These are phyloP conservation scores for Odontomyia ornata DNA, from an alignment of 2,888 invertebrate genomes.

Conservation along the genomic window DNA sequence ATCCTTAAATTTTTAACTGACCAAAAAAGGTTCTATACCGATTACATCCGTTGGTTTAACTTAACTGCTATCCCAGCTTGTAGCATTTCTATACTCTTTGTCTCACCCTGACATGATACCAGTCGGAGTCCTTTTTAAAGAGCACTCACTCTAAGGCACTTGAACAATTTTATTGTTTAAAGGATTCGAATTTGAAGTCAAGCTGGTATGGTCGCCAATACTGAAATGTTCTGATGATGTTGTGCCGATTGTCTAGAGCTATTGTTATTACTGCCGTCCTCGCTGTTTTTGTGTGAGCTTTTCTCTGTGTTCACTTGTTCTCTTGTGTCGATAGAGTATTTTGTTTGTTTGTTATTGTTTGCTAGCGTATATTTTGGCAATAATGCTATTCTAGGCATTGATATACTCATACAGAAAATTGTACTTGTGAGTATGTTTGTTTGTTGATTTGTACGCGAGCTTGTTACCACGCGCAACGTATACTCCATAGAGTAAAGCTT, in stretches of 20 bases:
- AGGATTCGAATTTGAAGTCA: conserved; percentile 47
- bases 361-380: neutral
- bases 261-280: conserved; percentile 16
- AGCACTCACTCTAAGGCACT: neutral
- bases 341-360: neutral
- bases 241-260: conserved; percentile 30
- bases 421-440: conserved; percentile 4
- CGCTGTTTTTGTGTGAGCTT: neutral
- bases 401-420: neutral
- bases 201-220: neutral
- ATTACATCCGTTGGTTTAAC: too few species aligned
- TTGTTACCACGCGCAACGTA: too few species aligned
- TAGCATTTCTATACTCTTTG: too few species aligned
- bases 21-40: too few species aligned
- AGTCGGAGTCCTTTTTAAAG: too few species aligned
- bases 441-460: neutral
- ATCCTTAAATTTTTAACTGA: too few species aligned
- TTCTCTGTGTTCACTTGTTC: neutral
- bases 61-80: too few species aligned
- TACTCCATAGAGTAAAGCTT: neutral
- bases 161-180: conserved; percentile 47
- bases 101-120: too few species aligned
- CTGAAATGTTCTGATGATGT: conserved; percentile 29
- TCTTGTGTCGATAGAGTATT: conserved; percentile 11
- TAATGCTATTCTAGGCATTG: too few species aligned